Percentiles rank a stretch among this genome's conserved stretches.
phyloP scores from a whole-genome alignment of 2,113 vertebrate genomes.

The Leptocoma aspasia region DNA sequence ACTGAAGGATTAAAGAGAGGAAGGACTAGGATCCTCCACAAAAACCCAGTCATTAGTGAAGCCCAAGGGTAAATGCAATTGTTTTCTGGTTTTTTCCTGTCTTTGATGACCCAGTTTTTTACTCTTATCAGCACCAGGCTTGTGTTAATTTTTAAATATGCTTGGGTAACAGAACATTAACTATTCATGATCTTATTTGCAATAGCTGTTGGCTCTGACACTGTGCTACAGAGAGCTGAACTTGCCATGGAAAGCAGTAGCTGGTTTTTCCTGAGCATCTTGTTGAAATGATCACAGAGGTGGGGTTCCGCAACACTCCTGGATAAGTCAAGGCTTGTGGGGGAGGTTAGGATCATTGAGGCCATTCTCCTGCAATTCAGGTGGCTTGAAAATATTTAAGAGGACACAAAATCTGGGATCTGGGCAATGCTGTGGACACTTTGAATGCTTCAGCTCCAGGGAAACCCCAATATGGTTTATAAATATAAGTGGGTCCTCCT shows the following conservation, averaged over 20 bases:
- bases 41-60: neutral
- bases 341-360: neutral
- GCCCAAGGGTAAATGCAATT: slow-evolving; percentile 9
- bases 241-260: neutral
- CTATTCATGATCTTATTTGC: slow-evolving; percentile 33
- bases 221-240: neutral
- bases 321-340: neutral
- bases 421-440: neutral
- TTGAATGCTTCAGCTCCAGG: neutral
- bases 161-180: slow-evolving; percentile 54
- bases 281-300: neutral
- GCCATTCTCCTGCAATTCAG: neutral
- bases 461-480: neutral
- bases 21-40: neutral
- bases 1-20: neutral
- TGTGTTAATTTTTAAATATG: slow-evolving; percentile 59
- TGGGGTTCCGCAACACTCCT: neutral
- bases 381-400: neutral
- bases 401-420: neutral
- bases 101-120: slow-evolving; percentile 58
- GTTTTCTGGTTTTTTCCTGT: slow-evolving; percentile 13
- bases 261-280: slow-evolving; percentile 51
- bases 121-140: slow-evolving; percentile 17
- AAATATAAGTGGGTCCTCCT: neutral
- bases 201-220: neutral